These are phyloP conservation scores for Rhinolophus sinicus DNA, from an alignment of 2,113 vertebrate genomes.

Conservation along the genomic window DNA sequence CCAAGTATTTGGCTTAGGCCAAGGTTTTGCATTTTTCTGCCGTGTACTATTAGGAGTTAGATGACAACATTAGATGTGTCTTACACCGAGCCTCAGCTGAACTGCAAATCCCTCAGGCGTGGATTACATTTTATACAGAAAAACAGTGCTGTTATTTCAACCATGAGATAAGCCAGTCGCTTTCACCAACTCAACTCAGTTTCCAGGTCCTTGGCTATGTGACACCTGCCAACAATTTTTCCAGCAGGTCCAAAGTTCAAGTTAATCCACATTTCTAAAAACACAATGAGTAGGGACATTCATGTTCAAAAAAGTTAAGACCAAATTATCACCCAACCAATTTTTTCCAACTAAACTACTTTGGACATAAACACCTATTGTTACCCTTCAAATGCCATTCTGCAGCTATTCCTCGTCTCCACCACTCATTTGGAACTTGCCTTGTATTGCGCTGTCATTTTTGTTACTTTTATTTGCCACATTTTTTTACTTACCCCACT, in stretches of 20 bases:
- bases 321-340: not conserved
- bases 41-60: not conserved
- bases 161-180: not conserved
- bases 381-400: not conserved
- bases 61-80: not conserved
- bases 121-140: not conserved
- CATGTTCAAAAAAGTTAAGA: not conserved
- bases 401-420: not conserved
- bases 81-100: not conserved
- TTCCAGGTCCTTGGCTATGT: not conserved
- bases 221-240: not conserved
- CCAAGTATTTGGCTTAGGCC: not conserved
- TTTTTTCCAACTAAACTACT: not conserved
- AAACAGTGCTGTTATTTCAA: not conserved
- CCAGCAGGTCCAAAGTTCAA: not conserved
- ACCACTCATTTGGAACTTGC: not conserved
- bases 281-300: not conserved
- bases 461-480: not conserved
- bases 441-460: not conserved
- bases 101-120: not conserved
- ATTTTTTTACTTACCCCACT: not conserved
- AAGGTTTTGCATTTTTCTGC: not conserved
- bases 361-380: not conserved
- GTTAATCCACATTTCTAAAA: not conserved
- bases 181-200: not conserved